Conservation (phyloP, 35 echinoderm and acorn worm species). For the Anneissia japonica region DNA sequence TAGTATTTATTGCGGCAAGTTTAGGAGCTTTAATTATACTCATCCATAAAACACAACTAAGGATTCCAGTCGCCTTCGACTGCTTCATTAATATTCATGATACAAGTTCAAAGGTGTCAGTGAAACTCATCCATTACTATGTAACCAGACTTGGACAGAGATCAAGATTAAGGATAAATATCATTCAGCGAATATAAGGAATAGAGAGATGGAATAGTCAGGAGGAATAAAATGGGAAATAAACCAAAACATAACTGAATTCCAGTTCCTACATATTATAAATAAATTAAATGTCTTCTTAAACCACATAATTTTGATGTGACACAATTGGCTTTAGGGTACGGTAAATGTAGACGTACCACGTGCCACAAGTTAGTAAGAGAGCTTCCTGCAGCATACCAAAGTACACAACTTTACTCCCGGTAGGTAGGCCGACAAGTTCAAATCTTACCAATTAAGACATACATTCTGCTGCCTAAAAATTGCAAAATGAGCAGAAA, state of each 20-base stretch:
- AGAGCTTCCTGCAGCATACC: not conserved
- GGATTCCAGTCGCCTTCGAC: not conserved
- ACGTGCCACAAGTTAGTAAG: not conserved
- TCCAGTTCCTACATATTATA: no score
- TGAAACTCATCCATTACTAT: not conserved
- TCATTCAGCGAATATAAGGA: no score
- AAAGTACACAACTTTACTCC: not conserved
- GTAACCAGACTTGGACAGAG: not conserved
- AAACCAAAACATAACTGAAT: no score
- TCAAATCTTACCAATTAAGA: not conserved
- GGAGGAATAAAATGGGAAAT: no score
- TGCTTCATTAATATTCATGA: not conserved
- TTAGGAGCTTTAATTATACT: not conserved
- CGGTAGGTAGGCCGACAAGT: not conserved
- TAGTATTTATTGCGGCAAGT: not conserved
- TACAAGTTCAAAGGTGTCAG: not conserved
- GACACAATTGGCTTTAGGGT: not conserved
- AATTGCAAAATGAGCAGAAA: no score
- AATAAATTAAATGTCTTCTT: no score
- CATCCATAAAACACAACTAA: not conserved
- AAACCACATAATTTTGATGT: not conserved
- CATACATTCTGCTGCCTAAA: not conserved
- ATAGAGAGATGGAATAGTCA: no score
- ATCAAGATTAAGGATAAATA: no score
- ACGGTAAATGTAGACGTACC: not conserved